phyloP scores from a whole-genome alignment of 2,113 vertebrate genomes.

The Rhabdornis inornatus region DNA sequence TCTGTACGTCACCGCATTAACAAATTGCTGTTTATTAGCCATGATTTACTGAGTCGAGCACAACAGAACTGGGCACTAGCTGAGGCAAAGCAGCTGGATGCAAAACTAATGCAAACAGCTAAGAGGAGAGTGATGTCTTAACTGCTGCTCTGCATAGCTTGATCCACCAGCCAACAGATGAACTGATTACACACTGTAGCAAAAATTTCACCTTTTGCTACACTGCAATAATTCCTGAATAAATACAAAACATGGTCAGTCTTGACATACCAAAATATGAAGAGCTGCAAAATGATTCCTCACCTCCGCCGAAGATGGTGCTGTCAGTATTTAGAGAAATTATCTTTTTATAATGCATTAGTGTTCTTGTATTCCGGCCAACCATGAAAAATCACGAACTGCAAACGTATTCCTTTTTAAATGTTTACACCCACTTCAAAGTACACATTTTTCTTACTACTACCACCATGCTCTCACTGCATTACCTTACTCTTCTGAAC shows the following conservation, averaged over 20 bases:
- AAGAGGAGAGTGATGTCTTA: conserved; percentile 11
- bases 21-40: conserved; percentile 64
- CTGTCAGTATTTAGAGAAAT: background rate
- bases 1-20: conserved; percentile 26
- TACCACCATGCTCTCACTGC: background rate
- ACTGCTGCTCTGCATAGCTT: background rate
- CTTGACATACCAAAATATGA: background rate
- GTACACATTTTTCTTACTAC: background rate
- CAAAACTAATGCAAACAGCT: conserved; percentile 40
- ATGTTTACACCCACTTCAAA: background rate
- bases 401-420: background rate
- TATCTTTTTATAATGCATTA: background rate
- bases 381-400: background rate
- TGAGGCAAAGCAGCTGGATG: conserved; percentile 49
- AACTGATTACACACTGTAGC: background rate
- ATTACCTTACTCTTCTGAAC: background rate
- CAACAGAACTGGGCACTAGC: conserved; percentile 19
- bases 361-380: background rate
- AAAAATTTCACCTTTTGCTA: conserved; percentile 31
- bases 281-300: background rate
- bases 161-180: conserved; percentile 16
- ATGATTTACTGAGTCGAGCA: conserved; percentile 47
- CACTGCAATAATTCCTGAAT: background rate
- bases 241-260: conserved; percentile 16
- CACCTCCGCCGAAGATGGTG: background rate